These are phyloP conservation scores for Trichosurus vulpecula DNA, from an alignment of 2,797 vertebrate genomes.

Conservation along the genomic window DNA sequence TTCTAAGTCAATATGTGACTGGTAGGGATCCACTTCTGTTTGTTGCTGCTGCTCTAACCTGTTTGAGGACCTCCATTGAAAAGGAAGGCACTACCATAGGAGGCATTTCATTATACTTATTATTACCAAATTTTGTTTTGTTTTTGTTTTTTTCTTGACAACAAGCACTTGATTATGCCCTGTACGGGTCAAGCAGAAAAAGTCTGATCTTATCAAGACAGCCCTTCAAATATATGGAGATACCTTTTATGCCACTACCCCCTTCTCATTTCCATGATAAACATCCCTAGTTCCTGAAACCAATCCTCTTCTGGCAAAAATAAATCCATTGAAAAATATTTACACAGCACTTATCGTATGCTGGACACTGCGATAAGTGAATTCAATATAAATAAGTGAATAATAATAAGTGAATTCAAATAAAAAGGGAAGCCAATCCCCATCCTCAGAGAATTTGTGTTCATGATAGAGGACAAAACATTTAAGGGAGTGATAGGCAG, in stretches of 20 bases:
- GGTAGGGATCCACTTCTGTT: background rate
- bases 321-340: background rate
- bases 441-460: background rate
- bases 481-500: background rate
- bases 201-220: background rate
- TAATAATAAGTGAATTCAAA: background rate
- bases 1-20: background rate
- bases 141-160: background rate
- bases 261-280: background rate
- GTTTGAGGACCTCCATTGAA: background rate
- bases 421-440: background rate
- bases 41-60: background rate
- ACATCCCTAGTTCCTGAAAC: background rate
- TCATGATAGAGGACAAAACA: background rate
- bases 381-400: too few species aligned
- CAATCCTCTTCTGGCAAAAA: background rate
- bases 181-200: background rate
- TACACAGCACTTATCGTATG: background rate
- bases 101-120: background rate
- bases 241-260: background rate
- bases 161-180: background rate
- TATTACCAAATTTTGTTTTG: background rate
- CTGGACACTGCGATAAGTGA: background rate
- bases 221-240: background rate
- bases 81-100: background rate